These are phyloP conservation scores for Spea bombifrons DNA, from an alignment of 2,113 vertebrate genomes.

Conservation along the genomic window DNA sequence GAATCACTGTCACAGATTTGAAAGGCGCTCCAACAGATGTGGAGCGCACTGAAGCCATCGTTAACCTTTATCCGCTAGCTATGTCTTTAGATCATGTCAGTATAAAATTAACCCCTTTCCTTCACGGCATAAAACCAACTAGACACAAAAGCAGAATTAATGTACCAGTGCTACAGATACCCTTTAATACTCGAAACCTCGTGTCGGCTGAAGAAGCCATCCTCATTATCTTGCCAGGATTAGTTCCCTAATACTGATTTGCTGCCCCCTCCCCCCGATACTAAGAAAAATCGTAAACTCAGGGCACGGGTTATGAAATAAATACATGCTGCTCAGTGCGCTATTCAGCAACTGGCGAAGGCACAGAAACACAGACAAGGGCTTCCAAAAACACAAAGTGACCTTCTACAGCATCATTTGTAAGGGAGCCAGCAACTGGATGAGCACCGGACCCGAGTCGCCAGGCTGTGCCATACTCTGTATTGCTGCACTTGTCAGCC, in stretches of 20 bases:
- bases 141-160: too few species aligned
- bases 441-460: neutral
- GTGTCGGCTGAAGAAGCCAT: too few species aligned
- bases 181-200: too few species aligned
- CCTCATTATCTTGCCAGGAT: too few species aligned
- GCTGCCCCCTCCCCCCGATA: too few species aligned
- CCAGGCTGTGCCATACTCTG: neutral
- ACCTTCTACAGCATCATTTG: slow-evolving; percentile 17
- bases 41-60: neutral
- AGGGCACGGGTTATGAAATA: neutral
- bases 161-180: too few species aligned
- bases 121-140: neutral
- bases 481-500: neutral
- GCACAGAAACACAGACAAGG: neutral
- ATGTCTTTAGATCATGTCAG: neutral
- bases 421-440: neutral
- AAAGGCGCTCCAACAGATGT: slow-evolving; percentile 31
- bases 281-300: too few species aligned
- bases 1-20: slow-evolving; percentile 19
- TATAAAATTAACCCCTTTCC: neutral
- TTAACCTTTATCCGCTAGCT: neutral
- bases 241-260: too few species aligned
- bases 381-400: neutral
- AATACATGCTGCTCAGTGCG: neutral
- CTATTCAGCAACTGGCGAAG: neutral